Evolutionary conservation across 2,888 invertebrate genomes (phyloP), one percentile per base, ranked within the genome.

Genomic region (Campoplex nolae): DNA sequence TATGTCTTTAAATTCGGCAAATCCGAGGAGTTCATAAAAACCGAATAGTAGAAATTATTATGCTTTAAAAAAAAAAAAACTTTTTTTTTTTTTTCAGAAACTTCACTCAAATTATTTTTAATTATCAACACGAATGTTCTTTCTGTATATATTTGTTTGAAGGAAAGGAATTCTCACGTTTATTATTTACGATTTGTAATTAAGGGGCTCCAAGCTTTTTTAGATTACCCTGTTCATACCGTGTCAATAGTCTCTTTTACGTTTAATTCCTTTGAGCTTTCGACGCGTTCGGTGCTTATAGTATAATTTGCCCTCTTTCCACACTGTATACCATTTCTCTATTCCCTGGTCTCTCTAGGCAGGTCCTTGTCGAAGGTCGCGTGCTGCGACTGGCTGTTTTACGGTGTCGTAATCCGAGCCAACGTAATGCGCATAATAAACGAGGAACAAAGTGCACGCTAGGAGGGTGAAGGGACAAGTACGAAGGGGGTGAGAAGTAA

Each of bases 381-480:
- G 45, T 71, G 71, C 80, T 73, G 58, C 80, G 62, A 80, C 80
- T 73, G 80, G 80, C 65, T 76, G 78, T 74, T 79, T 78, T 84
- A 74, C 73, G 56, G 65, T 67, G 79, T 70, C 58, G 86, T 80
- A 84, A 88, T 76, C 75, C 84, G 79, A 86, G 83, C 84, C 76
- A 82, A 82, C 77, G 65, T 74, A 81, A 84, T 78, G 78, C 71
- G 82, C 88, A 88, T 88, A 84, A 88, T 88, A 84, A 88, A 82
- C 81, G 76, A 54, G 82, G 78, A 58, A 82, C 86, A 65, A 67
- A 23, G 56, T 48, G 65, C 78, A 68, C 54, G 45, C 28, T 65
- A 32, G 62, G 16, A 62, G 62, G 62, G 62, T 48, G 67, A 38
- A 67, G 23, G 77, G 13, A 38, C 9, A 62, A 70, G 35, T 28